Evolutionary conservation across 2,113 vertebrate genomes (phyloP).

Genomic region (Oncorhynchus clarkii): DNA sequence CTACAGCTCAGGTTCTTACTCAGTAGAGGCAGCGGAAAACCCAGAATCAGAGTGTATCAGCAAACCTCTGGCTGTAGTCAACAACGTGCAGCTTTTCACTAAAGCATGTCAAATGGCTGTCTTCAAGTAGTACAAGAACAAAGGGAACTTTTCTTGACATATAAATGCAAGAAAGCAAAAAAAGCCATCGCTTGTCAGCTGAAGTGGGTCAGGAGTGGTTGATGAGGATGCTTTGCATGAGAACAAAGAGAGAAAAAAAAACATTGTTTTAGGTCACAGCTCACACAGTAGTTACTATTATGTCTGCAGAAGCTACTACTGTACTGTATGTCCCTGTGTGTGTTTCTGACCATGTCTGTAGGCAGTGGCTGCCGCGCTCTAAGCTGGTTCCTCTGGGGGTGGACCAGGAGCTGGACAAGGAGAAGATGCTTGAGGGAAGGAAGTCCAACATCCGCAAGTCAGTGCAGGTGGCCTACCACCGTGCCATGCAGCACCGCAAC

Average conservation of each 20-base stretch:
- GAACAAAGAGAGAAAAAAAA: neutral
- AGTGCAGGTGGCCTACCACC: conserved; percentile 95
- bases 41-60: too few relatives aligned
- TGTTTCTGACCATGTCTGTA: conserved; percentile 49
- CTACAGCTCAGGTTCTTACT: too few relatives aligned
- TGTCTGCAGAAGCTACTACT: too few relatives aligned
- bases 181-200: neutral
- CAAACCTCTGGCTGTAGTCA: too few relatives aligned
- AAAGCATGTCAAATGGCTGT: neutral
- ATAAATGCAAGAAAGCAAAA: neutral
- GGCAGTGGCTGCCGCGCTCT: conserved; percentile 97
- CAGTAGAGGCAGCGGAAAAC: too few relatives aligned
- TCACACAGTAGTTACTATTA: too few relatives aligned
- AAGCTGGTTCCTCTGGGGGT: conserved; percentile 95
- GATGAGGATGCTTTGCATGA: conserved; percentile 30
- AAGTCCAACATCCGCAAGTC: conserved; percentile 99
- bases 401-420: conserved; percentile 96
- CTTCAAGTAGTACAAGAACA: neutral
- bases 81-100: neutral
- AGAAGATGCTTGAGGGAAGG: conserved; percentile 97
- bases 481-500: conserved; percentile 97
- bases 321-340: neutral
- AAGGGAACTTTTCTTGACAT: neutral
- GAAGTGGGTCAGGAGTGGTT: conserved; percentile 48
- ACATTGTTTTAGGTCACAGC: conserved; percentile 40